Base-by-base conservation (phyloP, 2,888 invertebrate genomes). In the Mythimna vitellina region DNA sequence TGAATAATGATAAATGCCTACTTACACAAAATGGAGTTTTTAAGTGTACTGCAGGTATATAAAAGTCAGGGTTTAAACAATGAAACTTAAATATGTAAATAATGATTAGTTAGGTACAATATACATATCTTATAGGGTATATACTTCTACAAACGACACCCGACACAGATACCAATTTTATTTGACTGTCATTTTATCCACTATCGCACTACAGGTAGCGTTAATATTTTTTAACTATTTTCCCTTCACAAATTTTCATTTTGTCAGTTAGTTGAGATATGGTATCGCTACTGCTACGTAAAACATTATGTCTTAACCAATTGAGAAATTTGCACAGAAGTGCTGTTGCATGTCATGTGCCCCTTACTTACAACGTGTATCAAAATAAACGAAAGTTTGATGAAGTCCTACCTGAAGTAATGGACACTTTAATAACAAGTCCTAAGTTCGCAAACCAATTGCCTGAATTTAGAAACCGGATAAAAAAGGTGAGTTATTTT, bases 381-480 rank as follows among this genome's bases (percentile, higher is more conserved):
- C 62, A 70, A 42, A 69, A 73, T 20, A 66, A 32, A 29, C 20
- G 61, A 35, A 69, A 42, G 9, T 61, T 80, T 3, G 9, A 79
- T 10, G 56, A 65, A 5, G 62, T 78, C 6, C 10, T 65, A n/a
- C 64, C 83, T 22, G 66, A 70, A 53, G 64, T 80, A 20, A 49
- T 62, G 9, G 42, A 78, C 29, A 51, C 57, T 12, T 53, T 82
- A 22, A 51, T 79, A 57, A 51, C 53, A 49, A 69, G 82, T 32
- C 17, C 82, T 17, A 82, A 63, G 29, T 49, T 80, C 3, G 38
- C 10, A n/a, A n/a, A 76, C 0, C 66, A 82, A 29, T 51, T 67
- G 42, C 79, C 73, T 25, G 82, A 82, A 57, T 60, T 70, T 54
- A 38, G 5, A 35, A 53, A 0, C n/a, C 72, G 82, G 72, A 29